Percentiles rank a stretch among this genome's conserved stretches.
Conservation (phyloP, 2,797 vertebrate species). For the Oreortyx pictus region DNA sequence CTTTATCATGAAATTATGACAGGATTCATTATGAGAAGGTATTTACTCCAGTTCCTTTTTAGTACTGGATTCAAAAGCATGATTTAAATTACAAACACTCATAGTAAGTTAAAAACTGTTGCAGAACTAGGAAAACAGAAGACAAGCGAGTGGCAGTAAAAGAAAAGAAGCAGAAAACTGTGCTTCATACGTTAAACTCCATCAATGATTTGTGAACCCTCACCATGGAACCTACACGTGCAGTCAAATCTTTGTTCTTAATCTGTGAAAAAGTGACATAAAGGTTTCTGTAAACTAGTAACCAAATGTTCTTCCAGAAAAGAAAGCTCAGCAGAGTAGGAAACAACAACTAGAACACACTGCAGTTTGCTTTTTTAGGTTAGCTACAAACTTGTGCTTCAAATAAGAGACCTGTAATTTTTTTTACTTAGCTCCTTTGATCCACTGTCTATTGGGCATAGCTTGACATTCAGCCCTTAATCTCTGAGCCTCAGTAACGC, state of each 20-base stretch:
- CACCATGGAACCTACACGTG: background rate
- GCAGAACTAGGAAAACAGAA: background rate
- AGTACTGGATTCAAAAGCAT: background rate
- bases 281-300: background rate
- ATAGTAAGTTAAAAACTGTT: background rate
- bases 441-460: background rate
- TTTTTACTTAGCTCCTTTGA: slow-evolving; percentile 3
- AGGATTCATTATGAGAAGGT: background rate
- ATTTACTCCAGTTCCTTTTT: background rate
- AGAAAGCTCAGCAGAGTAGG: background rate
- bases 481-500: slow-evolving; percentile 8
- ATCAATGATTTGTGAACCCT: background rate
- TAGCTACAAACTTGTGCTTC: background rate
- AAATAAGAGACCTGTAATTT: background rate
- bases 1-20: background rate
- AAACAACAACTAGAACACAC: background rate
- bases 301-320: background rate
- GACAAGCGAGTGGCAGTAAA: background rate
- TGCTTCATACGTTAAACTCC: background rate
- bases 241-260: background rate
- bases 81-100: background rate
- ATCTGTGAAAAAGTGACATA: background rate
- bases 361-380: background rate
- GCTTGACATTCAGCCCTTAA: background rate
- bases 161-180: background rate